Evolutionary conservation across 2,888 invertebrate genomes (phyloP).

Genomic region (Brachyopa scutellaris): DNA sequence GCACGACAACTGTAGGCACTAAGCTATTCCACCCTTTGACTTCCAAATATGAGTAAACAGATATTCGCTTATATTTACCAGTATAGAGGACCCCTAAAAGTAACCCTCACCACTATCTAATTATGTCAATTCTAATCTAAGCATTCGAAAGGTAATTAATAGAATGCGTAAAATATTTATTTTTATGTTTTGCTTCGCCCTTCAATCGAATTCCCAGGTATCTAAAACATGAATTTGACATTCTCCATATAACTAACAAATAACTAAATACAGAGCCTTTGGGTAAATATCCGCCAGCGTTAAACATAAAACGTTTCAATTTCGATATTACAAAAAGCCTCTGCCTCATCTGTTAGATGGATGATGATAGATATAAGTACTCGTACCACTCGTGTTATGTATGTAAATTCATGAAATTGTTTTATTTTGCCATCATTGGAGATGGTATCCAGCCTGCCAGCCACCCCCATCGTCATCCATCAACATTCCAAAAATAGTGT

Average conservation of each 20-base stretch:
- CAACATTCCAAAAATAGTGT: slow-evolving; percentile 37
- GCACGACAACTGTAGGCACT: too few species aligned
- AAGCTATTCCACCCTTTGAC: too few species aligned
- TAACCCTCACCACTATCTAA: too few species aligned
- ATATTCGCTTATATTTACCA: too few species aligned
- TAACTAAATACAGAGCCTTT: slow-evolving; percentile 64
- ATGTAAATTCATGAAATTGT: slow-evolving; percentile 63
- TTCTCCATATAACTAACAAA: slow-evolving; percentile 49
- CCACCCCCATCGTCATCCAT: slow-evolving; percentile 24
- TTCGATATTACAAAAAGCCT: slow-evolving; percentile 67
- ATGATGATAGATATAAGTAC: slow-evolving; percentile 22
- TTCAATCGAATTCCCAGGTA: slow-evolving; percentile 26
- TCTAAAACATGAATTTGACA: slow-evolving; percentile 47
- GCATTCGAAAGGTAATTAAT: slow-evolving; percentile 40
- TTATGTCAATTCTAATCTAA: slow-evolving; percentile 49
- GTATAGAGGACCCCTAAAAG: too few species aligned
- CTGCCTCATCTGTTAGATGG: slow-evolving; percentile 19
- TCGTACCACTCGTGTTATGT: slow-evolving; percentile 17
- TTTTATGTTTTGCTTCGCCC: slow-evolving; percentile 9
- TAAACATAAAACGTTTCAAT: slow-evolving; percentile 69
- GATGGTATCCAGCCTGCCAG: neutral
- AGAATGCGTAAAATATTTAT: slow-evolving; percentile 9
- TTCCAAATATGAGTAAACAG: too few species aligned
- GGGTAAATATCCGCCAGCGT: slow-evolving; percentile 59
- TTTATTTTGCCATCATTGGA: neutral